Conservation (phyloP, 1,140 invertebrate species). For the Tetranychus urticae region DNA sequence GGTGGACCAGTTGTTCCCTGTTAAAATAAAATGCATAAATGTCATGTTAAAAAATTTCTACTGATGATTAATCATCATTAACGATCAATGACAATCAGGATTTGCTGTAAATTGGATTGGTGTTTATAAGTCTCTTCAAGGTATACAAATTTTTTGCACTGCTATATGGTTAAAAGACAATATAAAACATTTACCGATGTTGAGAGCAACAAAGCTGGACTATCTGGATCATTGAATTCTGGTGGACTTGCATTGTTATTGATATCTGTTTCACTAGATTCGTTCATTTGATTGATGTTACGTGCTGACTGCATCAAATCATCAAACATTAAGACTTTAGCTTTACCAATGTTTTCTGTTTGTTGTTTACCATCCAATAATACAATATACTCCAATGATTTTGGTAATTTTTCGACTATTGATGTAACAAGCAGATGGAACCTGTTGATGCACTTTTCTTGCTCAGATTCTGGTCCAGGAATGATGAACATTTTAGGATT, state of each 20-base stretch:
- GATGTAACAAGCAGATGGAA: not conserved
- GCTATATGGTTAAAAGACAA: not conserved
- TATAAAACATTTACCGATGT: not conserved
- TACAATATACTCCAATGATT: not conserved
- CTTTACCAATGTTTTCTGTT: no score
- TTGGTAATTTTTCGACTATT: not conserved
- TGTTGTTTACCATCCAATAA: not conserved
- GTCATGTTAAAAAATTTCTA: not conserved
- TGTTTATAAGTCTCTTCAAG: no score
- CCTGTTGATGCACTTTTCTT: not conserved
- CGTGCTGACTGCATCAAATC: not conserved
- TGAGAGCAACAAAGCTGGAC: not conserved
- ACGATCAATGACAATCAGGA: not conserved
- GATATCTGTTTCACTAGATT: not conserved
- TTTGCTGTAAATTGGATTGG: not conserved
- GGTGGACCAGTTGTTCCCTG: slow-evolving; percentile 53
- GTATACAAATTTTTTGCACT: no score
- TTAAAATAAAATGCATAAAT: not conserved
- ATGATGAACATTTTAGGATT: not conserved
- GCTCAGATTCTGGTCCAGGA: not conserved
- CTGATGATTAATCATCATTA: not conserved
- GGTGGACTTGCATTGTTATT: not conserved
- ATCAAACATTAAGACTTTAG: not conserved
- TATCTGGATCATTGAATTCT: not conserved
- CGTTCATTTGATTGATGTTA: not conserved